Evolutionary conservation across 2,797 vertebrate genomes (phyloP).

Genomic region (Decapterus maruadsi): DNA sequence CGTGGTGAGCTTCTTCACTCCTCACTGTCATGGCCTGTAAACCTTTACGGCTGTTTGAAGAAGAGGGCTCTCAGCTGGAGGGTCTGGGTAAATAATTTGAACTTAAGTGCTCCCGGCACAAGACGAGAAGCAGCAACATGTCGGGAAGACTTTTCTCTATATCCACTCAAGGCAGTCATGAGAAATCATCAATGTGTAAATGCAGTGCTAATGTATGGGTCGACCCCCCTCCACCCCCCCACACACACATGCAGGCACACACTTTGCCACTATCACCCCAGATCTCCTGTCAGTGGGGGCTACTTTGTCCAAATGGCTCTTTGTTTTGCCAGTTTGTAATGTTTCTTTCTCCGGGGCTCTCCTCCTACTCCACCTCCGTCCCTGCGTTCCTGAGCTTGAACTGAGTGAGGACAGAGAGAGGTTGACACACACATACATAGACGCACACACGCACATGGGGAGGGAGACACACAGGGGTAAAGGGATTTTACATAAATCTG

Average conservation of each 20-base stretch:
- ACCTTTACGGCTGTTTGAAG: constrained; percentile 65
- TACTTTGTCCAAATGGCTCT: constrained; percentile 71
- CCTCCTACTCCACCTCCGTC: constrained; percentile 85
- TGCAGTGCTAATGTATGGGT: constrained; percentile 40
- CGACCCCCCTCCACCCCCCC: constrained; percentile 13
- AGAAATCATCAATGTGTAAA: constrained; percentile 43
- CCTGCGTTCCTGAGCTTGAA: constrained; percentile 76
- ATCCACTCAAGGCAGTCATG: constrained; percentile 27
- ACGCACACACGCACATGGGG: constrained; percentile 19
- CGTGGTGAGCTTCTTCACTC: constrained; percentile 65
- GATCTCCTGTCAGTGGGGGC: constrained; percentile 44
- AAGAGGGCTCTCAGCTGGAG: constrained; percentile 37
- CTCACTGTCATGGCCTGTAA: constrained; percentile 65
- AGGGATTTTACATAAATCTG: constrained; percentile 70
- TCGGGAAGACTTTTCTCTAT: not conserved
- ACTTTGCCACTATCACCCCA: constrained; percentile 46
- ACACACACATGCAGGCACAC: constrained; percentile 5
- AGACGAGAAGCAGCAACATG: constrained; percentile 4
- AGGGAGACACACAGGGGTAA: constrained; percentile 31
- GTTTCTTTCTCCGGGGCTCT: constrained; percentile 69
- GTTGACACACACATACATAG: constrained; percentile 29
- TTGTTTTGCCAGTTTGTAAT: constrained; percentile 72
- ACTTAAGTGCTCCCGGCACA: constrained; percentile 27
- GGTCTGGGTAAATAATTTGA: constrained; percentile 45
- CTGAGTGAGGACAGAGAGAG: constrained; percentile 51